Percentiles rank a stretch among this genome's conserved stretches.
Conservation (phyloP, 2,797 vertebrate genomes). For the Poecilia picta region DNA sequence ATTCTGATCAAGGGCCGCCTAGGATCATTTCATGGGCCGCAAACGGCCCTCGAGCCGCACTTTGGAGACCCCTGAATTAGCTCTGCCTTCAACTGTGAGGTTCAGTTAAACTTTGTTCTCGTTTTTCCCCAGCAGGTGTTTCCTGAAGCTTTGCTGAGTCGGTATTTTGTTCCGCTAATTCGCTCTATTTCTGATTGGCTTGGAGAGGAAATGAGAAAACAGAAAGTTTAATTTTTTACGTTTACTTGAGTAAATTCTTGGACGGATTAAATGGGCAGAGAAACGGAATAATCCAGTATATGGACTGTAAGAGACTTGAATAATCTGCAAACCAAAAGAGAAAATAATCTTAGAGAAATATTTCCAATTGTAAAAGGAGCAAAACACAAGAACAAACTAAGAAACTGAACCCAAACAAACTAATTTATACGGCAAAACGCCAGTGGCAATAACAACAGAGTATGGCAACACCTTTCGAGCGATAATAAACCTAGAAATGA, state of each 20-base stretch:
- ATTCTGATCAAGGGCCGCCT: too few relatives aligned
- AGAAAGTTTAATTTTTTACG: too few relatives aligned
- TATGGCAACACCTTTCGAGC: background rate
- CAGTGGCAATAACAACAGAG: too few relatives aligned
- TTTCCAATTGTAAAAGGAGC: background rate
- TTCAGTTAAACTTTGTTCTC: background rate
- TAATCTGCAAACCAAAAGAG: background rate
- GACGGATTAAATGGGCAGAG: background rate
- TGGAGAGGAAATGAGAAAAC: slow-evolving; percentile 47
- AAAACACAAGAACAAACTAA: background rate
- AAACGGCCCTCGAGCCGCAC: too few relatives aligned
- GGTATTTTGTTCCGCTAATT: slow-evolving; percentile 27
- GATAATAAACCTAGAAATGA: background rate
- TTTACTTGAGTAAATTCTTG: too few relatives aligned
- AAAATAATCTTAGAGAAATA: background rate
- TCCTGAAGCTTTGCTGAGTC: slow-evolving; percentile 5
- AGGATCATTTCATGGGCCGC: too few relatives aligned
- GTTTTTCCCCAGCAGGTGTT: background rate
- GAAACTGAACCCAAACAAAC: too few relatives aligned
- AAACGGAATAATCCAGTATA: background rate
- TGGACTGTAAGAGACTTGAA: background rate
- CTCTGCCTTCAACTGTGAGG: too few relatives aligned
- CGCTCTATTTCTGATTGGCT: slow-evolving; percentile 32
- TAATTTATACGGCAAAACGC: background rate
- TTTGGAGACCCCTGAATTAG: too few relatives aligned